Percentiles rank a stretch among this genome's conserved stretches.
Evolutionary conservation across 1,140 invertebrate species (phyloP).

Genomic region (Bombus waltoni): DNA sequence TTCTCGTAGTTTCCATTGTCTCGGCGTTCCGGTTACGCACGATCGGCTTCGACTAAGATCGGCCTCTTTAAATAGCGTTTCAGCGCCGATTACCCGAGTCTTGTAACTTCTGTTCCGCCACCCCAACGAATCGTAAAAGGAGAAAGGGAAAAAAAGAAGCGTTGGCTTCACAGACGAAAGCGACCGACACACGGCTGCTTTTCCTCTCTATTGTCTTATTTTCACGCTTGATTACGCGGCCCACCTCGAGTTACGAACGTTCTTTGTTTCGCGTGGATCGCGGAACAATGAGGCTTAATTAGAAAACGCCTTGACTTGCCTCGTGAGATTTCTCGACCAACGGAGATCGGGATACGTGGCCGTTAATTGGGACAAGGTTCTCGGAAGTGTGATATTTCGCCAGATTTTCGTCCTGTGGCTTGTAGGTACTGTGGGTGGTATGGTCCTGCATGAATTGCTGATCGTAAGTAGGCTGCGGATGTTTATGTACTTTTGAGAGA

Average conservation of each 20-base stretch:
- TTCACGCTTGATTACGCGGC: slow-evolving; percentile 68
- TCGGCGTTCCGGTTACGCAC: slow-evolving; percentile 26
- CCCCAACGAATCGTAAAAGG: slow-evolving; percentile 50
- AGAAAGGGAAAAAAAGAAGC: not conserved
- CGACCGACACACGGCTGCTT: slow-evolving; percentile 44
- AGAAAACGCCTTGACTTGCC: slow-evolving; percentile 19
- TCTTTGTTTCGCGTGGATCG: slow-evolving; percentile 58
- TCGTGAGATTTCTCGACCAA: slow-evolving; percentile 46
- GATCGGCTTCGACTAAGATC: slow-evolving; percentile 11
- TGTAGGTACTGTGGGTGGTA: not conserved
- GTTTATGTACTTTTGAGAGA: too few relatives aligned
- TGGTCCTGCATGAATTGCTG: too few relatives aligned
- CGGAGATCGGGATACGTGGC: not conserved
- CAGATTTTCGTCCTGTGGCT: not conserved
- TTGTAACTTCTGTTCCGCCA: slow-evolving; percentile 54
- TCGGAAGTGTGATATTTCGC: not conserved
- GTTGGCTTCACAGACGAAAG: slow-evolving; percentile 26
- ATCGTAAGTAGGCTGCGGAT: too few relatives aligned
- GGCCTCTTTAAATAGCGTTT: slow-evolving; percentile 58
- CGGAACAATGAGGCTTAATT: slow-evolving; percentile 69
- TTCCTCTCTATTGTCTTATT: slow-evolving; percentile 72
- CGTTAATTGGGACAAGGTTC: not conserved
- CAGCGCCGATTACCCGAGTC: slow-evolving; percentile 53
- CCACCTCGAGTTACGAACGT: slow-evolving; percentile 1
- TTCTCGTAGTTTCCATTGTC: slow-evolving; percentile 50